Percentiles rank a stretch among this genome's conserved stretches.
Evolutionary conservation across 92 coral and sea anemone genomes (phyloP).

Genomic region (Isaurus tuberculatus): DNA sequence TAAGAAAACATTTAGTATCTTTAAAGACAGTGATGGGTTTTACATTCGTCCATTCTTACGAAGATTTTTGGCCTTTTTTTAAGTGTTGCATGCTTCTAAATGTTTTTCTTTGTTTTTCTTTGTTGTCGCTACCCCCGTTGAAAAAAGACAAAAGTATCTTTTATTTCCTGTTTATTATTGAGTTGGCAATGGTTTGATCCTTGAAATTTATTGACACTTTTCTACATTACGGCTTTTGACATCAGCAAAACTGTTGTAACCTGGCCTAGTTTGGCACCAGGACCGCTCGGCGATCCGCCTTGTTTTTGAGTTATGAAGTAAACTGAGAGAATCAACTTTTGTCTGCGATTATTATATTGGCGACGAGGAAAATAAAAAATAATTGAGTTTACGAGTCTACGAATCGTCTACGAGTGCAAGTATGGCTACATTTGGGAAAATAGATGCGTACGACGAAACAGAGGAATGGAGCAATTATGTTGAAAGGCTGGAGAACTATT

Average conservation of each 20-base stretch:
- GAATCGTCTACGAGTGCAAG: background rate
- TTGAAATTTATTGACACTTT: no score
- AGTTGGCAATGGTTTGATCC: no score
- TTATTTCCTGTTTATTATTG: no score
- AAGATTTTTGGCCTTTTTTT: no score
- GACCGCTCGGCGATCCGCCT: background rate
- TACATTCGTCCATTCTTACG: no score
- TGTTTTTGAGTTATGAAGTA: background rate
- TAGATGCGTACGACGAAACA: constrained; percentile 21
- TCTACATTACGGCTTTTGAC: no score
- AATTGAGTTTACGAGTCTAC: constrained; percentile 9
- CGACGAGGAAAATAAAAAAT: constrained; percentile 47
- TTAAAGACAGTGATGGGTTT: background rate
- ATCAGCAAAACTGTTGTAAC: constrained; percentile 19
- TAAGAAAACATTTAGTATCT: background rate
- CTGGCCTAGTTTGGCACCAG: background rate
- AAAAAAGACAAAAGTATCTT: no score
- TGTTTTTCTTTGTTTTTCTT: no score
- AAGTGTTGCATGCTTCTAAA: no score
- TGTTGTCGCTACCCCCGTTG: no score
- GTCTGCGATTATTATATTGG: constrained; percentile 47
- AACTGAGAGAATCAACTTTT: background rate
- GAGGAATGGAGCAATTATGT: constrained; percentile 56
- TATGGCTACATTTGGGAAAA: background rate
- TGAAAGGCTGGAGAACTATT: constrained; percentile 39